Evolutionary conservation across 2,888 invertebrate genomes (phyloP).

Genomic region (Meganola albula): DNA sequence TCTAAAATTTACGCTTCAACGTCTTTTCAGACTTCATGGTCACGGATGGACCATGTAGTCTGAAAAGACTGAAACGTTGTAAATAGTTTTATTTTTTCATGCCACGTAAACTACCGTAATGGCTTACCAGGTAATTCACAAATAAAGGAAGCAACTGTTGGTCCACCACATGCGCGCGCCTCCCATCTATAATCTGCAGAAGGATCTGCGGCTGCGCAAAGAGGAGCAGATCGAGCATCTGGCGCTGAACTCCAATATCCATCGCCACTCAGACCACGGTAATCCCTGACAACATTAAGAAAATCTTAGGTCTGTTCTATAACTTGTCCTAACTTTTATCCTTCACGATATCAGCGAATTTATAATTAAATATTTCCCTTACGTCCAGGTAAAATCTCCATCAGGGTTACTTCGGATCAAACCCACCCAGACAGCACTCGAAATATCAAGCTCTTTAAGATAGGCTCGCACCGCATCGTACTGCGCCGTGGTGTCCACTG

Average conservation of each 20-base stretch:
- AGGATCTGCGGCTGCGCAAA: slow-evolving; percentile 87
- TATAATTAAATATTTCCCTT: slow-evolving; percentile 55
- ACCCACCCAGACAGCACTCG: slow-evolving; percentile 88
- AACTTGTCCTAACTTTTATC: too few relatives aligned
- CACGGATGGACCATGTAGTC: too few relatives aligned
- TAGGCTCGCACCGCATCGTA: slow-evolving; percentile 87
- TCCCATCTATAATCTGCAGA: slow-evolving; percentile 88
- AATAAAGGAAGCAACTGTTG: slow-evolving; percentile 86
- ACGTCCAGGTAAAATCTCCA: slow-evolving; percentile 88
- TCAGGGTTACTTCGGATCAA: slow-evolving; percentile 84
- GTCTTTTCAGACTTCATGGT: too few relatives aligned
- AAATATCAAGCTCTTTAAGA: slow-evolving; percentile 86
- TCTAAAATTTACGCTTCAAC: too few relatives aligned
- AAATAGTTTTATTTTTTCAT: too few relatives aligned
- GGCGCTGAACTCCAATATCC: slow-evolving; percentile 87
- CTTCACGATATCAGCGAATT: too few relatives aligned
- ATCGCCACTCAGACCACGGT: slow-evolving; percentile 77
- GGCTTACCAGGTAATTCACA: slow-evolving; percentile 85
- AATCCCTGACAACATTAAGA: slow-evolving; percentile 76
- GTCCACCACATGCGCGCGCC: slow-evolving; percentile 85
- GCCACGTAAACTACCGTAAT: slow-evolving; percentile 1
- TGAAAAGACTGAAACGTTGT: too few relatives aligned
- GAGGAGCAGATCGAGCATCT: slow-evolving; percentile 76
- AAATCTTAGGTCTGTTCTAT: too few relatives aligned
- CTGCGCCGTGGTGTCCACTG: slow-evolving; percentile 87